Base-by-base conservation (phyloP, 2,888 invertebrate species). In the Willowsia nigromaculata region DNA sequence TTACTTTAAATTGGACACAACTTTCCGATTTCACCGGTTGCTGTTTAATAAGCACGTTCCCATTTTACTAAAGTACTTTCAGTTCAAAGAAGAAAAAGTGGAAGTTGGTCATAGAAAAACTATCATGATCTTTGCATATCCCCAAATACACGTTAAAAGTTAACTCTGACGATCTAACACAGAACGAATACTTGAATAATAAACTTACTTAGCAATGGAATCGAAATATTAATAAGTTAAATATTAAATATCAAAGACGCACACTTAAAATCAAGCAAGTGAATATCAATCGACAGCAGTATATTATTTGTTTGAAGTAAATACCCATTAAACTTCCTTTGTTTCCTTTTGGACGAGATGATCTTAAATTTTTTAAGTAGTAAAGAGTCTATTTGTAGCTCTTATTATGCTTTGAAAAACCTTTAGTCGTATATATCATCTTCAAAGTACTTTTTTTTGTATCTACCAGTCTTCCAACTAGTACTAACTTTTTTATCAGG, bases 381-480 rank as follows among this genome's bases (percentile, higher is more conserved):
- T 11, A 62, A 62, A 30, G n/a, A 53, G n/a, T n/a, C n/a, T n/a
- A 53, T 15, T 53, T n/a, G 18, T 3, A 53, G 18, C 53, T 15
- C 30, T 11, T 13, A n/a, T n/a, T n/a, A 62, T 53, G 33, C 62
- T 3, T 30, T 62, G 62, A 62, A 62, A 62, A 30, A 62, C 4
- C 62, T n/a, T 25, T 11, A 15, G 50, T 59, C 59, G n/a, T 59
- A 15, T 30, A 62, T 62, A 15, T 30, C 33, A 27, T 59, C 27
- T 27, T 59, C 59, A 22, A 40, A 47, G 47, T 47, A 37, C 22
- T 53, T 62, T 2, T 25, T 62, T 33, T n/a, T 18, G 18, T 30
- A 30, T 30, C 22, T 47, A 47, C 76, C 76, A 76, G 76, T 76
- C 76, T 76, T 76, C 15, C 76, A 76, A 47, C 76, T 22, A 76